Percentiles rank a stretch among this genome's conserved stretches.
Evolutionary conservation across 2,113 vertebrate species (phyloP).

Genomic region (Rynchops niger): DNA sequence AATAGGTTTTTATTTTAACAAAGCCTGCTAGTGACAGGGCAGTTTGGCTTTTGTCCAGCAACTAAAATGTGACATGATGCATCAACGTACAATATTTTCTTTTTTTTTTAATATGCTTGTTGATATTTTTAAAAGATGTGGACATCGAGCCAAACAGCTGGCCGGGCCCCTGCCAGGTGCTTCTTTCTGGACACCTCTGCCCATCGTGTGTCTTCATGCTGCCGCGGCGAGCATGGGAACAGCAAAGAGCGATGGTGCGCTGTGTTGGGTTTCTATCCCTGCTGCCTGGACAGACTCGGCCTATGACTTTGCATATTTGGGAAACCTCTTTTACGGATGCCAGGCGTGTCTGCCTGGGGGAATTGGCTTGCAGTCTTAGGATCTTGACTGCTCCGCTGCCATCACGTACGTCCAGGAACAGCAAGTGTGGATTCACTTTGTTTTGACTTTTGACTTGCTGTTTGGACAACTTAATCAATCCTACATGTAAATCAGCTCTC

Average conservation of each 20-base stretch:
- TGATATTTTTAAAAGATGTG: background rate
- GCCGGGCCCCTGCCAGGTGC: rapidly evolving
- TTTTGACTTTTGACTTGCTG: background rate
- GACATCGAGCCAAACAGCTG: background rate
- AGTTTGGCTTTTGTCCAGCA: background rate
- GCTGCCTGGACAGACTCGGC: background rate
- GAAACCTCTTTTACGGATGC: background rate
- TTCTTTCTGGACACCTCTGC: background rate
- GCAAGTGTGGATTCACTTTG: background rate
- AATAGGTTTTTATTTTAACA: background rate
- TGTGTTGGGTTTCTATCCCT: rapidly evolving
- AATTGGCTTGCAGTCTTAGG: background rate
- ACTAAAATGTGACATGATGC: background rate
- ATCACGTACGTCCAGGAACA: rapidly evolving
- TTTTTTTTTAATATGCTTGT: background rate
- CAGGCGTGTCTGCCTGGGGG: background rate
- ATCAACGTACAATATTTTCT: rapidly evolving
- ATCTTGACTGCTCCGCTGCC: background rate
- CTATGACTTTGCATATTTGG: rapidly evolving
- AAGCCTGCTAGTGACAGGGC: background rate
- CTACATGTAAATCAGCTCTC: rapidly evolving
- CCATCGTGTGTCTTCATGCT: rapidly evolving
- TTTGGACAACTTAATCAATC: background rate
- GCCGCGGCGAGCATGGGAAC: background rate
- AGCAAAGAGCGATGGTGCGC: rapidly evolving